Base-by-base conservation (phyloP, 2,797 vertebrate species). In the Paramormyrops hopkinsi region DNA sequence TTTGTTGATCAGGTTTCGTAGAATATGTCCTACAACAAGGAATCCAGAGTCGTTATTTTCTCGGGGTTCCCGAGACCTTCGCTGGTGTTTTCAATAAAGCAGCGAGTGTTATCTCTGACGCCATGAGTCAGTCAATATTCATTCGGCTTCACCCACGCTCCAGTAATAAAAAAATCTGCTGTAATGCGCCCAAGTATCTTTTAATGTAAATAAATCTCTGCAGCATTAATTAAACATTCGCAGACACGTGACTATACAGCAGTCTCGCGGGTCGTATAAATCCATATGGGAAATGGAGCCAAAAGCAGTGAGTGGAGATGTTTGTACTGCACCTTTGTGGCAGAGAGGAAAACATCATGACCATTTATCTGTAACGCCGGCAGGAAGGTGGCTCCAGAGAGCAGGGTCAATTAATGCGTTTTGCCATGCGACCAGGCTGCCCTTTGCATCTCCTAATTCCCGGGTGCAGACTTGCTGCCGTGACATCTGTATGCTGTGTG, bases 261-360 rank as follows among this genome's bases (percentile, higher is more conserved):
- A 5, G 7, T 7, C 41, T 59, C 48, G 12, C 62, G 1, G 82
- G 48, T 46, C 17, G 11, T 48, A 17, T 51, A 59, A 59, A 56
- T 17, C 53, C 44, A 14, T 19, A 25, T 29, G 2, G 48, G 19
- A 79, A 79, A 79, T 22, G 11, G 4, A n/a, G 69, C 5, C 19
- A 44, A 48, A 46, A 22, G 89, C 19, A 62, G 22, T 17, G 19
- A 69, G 44, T 25, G 65, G 29, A 76, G 12, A 33, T 65, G 62
- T 87, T 79, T 87, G 50, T 88, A 37, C 73, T 56, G 69, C 73
- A 59, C 53, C 33, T 88, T 69, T 88, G 86, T 44, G 73, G 85
- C 53, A 54, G 82, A 88, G 50, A 90, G 86, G 50, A 19, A 87
- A 41, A 48, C 37, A 62, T 29, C 37, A 37, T 53, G 73, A 54